These are phyloP conservation scores for human (Homo sapiens) DNA, from an alignment of 2,113 vertebrate species.

Conservation along the genomic window GRCh38 chr7:76845001-76845500, in stretches of 20 bases:
- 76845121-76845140: not conserved
- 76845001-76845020: not conserved
- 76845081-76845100: not conserved
- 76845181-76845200: not conserved
- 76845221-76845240: not conserved
- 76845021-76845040: not conserved
- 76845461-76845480: too few species aligned
- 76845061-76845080: not conserved
- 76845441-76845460: too few species aligned
- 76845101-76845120: not conserved
- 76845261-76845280: slow-evolving; percentile 20
- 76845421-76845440: too few species aligned
- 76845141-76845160: not conserved
- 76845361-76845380: slow-evolving; percentile 27
- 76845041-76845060: not conserved
- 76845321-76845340: slow-evolving; percentile 39
- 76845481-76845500: too few species aligned
- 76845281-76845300: slow-evolving; percentile 13
- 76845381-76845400: too few species aligned
- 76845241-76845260: not conserved
- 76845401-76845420: too few species aligned
- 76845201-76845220: not conserved
- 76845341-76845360: slow-evolving; percentile 17
- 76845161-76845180: not conserved
- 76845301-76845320: not conserved